These are phyloP conservation scores for Urosaurus nigricauda DNA, from an alignment of 2,797 vertebrate genomes.

Conservation along the genomic window DNA sequence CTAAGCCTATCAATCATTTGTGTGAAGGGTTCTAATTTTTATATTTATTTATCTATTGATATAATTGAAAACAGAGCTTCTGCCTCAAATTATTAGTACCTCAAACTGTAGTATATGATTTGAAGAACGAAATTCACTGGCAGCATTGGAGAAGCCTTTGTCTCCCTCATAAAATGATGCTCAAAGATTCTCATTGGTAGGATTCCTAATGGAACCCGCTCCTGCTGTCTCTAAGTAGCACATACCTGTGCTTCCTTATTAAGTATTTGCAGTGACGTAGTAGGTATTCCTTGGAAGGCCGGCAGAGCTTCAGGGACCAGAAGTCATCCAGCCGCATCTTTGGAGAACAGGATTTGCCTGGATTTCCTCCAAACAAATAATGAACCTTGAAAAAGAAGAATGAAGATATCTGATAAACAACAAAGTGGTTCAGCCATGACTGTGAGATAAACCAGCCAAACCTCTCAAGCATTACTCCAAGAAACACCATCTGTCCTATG, in stretches of 20 bases:
- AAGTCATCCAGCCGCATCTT: constrained; percentile 99
- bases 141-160: constrained; percentile 25
- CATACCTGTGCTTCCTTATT: constrained; percentile 97
- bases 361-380: constrained; percentile 98
- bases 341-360: constrained; percentile 97
- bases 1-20: neutral
- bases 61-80: neutral
- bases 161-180: neutral
- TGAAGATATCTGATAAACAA: constrained; percentile 29
- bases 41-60: neutral
- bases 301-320: constrained; percentile 98
- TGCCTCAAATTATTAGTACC: neutral
- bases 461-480: neutral
- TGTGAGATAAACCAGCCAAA: too few relatives aligned
- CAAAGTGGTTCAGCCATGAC: neutral
- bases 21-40: neutral
- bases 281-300: constrained; percentile 97
- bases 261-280: constrained; percentile 98
- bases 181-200: neutral
- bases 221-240: neutral
- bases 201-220: neutral
- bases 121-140: neutral
- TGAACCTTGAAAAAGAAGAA: constrained; percentile 86
- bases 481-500: neutral
- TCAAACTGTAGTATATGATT: neutral